phyloP scores from a whole-genome alignment of 2,888 invertebrate genomes.

The Ischnus inquisitorius region DNA sequence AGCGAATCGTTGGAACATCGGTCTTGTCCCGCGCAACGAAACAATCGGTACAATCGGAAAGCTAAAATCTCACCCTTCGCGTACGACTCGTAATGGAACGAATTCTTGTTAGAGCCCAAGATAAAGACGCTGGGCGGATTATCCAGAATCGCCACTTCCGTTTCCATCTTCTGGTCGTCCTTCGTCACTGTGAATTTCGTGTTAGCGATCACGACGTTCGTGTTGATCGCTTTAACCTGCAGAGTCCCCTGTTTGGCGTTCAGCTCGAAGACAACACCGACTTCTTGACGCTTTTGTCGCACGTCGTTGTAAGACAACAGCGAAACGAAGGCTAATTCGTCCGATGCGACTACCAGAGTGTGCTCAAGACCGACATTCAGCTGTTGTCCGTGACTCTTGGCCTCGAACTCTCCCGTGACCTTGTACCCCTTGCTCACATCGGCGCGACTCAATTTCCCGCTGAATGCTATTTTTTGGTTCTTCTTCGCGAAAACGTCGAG shows the following conservation, averaged over 20 bases:
- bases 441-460: slow-evolving; percentile 79
- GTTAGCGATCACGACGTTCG: slow-evolving; percentile 87
- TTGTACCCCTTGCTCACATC: slow-evolving; percentile 83
- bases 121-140: slow-evolving; percentile 86
- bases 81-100: slow-evolving; percentile 87
- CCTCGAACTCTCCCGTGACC: slow-evolving; percentile 82
- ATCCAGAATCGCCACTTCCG: slow-evolving; percentile 86
- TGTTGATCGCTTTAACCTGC: slow-evolving; percentile 84
- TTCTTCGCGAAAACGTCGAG: slow-evolving; percentile 88
- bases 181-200: slow-evolving; percentile 86
- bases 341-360: slow-evolving; percentile 79
- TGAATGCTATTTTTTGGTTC: slow-evolving; percentile 87
- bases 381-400: slow-evolving; percentile 86
- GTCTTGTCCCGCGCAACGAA: neutral
- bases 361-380: slow-evolving; percentile 82
- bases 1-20: neutral
- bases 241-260: slow-evolving; percentile 73
- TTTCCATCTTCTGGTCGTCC: slow-evolving; percentile 86
- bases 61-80: slow-evolving; percentile 85
- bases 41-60: neutral
- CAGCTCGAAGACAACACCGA: slow-evolving; percentile 75
- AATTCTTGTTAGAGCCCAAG: slow-evolving; percentile 87
- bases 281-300: slow-evolving; percentile 80
- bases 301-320: slow-evolving; percentile 82
- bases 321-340: slow-evolving; percentile 80